These are phyloP conservation scores for Muraenolepis orangiensis DNA, from an alignment of 2,797 vertebrate species.

Conservation along the genomic window DNA sequence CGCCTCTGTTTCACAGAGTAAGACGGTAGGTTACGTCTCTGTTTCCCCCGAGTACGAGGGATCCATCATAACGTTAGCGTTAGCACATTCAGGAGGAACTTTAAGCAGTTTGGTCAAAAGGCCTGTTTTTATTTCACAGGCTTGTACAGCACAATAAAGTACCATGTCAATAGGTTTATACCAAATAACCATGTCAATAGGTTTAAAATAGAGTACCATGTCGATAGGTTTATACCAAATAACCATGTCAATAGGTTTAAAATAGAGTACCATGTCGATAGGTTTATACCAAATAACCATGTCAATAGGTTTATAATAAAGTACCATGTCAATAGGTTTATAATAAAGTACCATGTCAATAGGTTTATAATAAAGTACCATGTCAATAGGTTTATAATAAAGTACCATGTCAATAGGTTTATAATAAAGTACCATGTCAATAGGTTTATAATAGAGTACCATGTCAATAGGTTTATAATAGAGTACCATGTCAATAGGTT, in stretches of 20 bases:
- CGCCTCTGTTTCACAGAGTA: conserved; percentile 96
- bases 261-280: background rate
- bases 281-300: too few relatives aligned
- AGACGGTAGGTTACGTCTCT: conserved; percentile 77
- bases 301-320: background rate
- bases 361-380: background rate
- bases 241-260: too few relatives aligned
- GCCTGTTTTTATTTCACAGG: background rate
- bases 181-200: too few relatives aligned
- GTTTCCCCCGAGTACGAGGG: too few relatives aligned
- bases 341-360: too few relatives aligned
- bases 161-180: background rate
- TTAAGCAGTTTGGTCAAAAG: background rate
- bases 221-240: background rate
- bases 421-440: background rate
- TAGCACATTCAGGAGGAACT: background rate
- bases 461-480: background rate
- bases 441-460: too few relatives aligned
- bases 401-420: too few relatives aligned
- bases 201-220: background rate
- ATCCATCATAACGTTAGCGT: too few relatives aligned
- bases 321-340: background rate
- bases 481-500: background rate
- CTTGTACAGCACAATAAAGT: background rate
- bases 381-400: background rate